Evolutionary conservation across 2,888 invertebrate species (phyloP).

Genomic region (Cylindroiulus punctatus): DNA sequence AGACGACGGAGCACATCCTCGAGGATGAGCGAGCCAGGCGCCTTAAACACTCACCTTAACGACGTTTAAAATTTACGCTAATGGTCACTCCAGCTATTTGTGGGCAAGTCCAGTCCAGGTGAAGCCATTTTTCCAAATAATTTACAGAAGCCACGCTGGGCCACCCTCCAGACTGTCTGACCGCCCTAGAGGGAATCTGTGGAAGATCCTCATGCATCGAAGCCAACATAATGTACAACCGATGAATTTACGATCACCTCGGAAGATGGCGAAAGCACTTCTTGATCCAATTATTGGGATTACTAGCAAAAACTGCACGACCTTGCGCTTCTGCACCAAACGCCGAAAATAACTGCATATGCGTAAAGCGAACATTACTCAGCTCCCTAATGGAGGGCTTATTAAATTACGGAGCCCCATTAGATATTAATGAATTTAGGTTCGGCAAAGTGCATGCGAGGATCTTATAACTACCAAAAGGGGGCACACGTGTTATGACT

Average conservation of each 20-base stretch:
- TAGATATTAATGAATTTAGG: slow-evolving; percentile 31
- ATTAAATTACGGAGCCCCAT: slow-evolving; percentile 24
- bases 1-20: too few species aligned
- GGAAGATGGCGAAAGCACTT: neutral
- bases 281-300: neutral
- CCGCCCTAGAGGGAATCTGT: neutral
- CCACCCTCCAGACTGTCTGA: neutral
- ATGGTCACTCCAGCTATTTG: neutral
- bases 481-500: neutral
- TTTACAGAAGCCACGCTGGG: neutral
- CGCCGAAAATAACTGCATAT: neutral
- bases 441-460: neutral
- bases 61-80: slow-evolving; percentile 10
- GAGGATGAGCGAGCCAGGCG: neutral
- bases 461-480: slow-evolving; percentile 5
- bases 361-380: neutral
- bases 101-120: neutral
- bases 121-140: neutral
- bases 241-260: slow-evolving; percentile 29
- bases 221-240: neutral
- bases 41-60: neutral
- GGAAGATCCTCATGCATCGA: neutral
- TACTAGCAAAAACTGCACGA: neutral
- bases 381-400: slow-evolving; percentile 27
- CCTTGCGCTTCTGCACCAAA: neutral